Conservation (phyloP, 1,140 invertebrate genomes). For the Psix sp. region DNA sequence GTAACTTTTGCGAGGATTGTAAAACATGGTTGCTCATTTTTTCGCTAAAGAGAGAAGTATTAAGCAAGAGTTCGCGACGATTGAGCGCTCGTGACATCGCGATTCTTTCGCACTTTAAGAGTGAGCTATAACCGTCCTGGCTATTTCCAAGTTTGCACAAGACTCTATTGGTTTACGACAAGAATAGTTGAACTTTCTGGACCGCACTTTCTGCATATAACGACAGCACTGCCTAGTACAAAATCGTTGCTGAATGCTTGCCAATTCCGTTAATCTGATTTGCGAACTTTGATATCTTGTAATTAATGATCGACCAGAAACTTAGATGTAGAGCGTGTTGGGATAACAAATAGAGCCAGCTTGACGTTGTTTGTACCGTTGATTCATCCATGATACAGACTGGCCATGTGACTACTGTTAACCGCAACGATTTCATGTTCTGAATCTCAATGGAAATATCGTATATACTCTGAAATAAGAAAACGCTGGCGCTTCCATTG, state of each 20-base stretch:
- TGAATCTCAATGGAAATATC: too few species aligned
- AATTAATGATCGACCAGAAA: slow-evolving; percentile 33
- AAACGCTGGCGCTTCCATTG: too few species aligned
- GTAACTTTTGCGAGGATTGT: slow-evolving; percentile 40
- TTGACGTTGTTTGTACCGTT: too few species aligned
- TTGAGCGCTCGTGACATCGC: slow-evolving; percentile 7
- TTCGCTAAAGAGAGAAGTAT: slow-evolving; percentile 14
- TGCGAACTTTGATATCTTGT: slow-evolving; percentile 36
- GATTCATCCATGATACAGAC: too few species aligned
- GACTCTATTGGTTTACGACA: slow-evolving; percentile 29
- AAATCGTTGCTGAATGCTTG: slow-evolving; percentile 34
- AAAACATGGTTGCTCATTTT: slow-evolving; percentile 36
- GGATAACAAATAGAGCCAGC: too few species aligned
- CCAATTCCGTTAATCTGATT: slow-evolving; percentile 44
- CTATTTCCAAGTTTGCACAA: slow-evolving; percentile 29
- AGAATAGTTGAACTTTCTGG: too few species aligned
- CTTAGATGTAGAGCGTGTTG: too few species aligned
- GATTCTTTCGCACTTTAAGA: slow-evolving; percentile 35
- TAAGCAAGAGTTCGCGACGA: slow-evolving; percentile 10
- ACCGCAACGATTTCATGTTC: too few species aligned
- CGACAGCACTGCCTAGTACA: slow-evolving; percentile 3
- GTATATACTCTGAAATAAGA: too few species aligned
- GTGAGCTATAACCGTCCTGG: slow-evolving; percentile 23
- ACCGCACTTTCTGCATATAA: slow-evolving; percentile 31
- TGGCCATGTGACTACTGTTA: too few species aligned